Evolutionary conservation across 2,797 vertebrate species (phyloP).

Genomic region (Lagodon rhomboides): DNA sequence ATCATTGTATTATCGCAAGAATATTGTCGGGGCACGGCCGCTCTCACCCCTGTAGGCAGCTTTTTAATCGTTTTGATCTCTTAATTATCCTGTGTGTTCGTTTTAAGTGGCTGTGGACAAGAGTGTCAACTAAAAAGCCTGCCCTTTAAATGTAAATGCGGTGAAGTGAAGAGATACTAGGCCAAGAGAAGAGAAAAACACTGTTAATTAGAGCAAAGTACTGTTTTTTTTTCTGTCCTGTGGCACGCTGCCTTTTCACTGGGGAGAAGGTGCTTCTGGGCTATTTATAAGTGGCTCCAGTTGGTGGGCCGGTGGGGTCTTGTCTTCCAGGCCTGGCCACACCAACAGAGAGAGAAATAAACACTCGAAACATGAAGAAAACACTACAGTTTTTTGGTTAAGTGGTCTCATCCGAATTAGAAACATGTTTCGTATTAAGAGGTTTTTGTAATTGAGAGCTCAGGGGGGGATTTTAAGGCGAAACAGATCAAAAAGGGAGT

Average conservation of each 20-base stretch:
- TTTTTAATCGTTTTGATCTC: constrained; percentile 12
- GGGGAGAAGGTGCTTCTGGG: constrained; percentile 60
- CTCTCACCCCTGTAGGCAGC: constrained; percentile 9
- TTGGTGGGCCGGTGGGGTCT: constrained; percentile 49
- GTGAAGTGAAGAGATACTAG: constrained; percentile 34
- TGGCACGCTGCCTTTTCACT: constrained; percentile 44
- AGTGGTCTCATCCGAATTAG: constrained; percentile 36
- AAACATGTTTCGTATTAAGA: constrained; percentile 32
- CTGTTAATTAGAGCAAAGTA: constrained; percentile 65
- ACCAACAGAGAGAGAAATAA: constrained; percentile 18
- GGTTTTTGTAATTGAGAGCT: constrained; percentile 21
- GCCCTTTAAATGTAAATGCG: constrained; percentile 53
- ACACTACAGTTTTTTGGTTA: neutral
- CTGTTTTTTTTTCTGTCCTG: constrained; percentile 37
- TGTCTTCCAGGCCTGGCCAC: constrained; percentile 35
- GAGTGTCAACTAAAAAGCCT: constrained; percentile 36
- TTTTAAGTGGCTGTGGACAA: constrained; percentile 41
- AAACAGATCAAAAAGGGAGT: constrained; percentile 23
- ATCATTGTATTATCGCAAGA: constrained; percentile 2
- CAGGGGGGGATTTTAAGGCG: constrained; percentile 24
- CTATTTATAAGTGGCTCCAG: constrained; percentile 68
- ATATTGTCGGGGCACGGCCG: neutral
- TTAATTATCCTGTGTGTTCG: constrained; percentile 37
- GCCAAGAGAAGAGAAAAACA: constrained; percentile 46
- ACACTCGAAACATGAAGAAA: constrained; percentile 11